phyloP scores from a whole-genome alignment of 2,797 vertebrate genomes.

The Epinephelus coioides region DNA sequence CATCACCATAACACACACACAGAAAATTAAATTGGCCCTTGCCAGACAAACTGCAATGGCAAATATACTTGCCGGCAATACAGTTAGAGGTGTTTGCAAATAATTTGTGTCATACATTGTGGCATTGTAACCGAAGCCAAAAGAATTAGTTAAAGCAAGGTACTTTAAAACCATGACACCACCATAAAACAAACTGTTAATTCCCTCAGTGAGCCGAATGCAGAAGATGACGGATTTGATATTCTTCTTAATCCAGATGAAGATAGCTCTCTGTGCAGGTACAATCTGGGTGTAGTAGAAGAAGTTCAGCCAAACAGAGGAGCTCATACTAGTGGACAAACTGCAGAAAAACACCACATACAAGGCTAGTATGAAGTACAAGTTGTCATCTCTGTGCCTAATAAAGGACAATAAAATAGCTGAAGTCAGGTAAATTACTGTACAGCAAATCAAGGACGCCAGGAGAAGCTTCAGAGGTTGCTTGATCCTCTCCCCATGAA shows the following conservation, averaged over 20 bases:
- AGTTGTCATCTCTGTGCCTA: too few relatives aligned
- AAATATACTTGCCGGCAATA: rapidly evolving
- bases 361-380: rapidly evolving
- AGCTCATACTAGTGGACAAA: constrained; percentile 29
- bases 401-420: background rate
- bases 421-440: constrained; percentile 12
- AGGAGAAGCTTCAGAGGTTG: constrained; percentile 69
- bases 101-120: background rate
- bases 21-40: background rate
- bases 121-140: background rate
- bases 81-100: rapidly evolving
- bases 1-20: constrained; percentile 34
- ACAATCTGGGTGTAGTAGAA: constrained; percentile 74
- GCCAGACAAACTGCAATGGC: rapidly evolving
- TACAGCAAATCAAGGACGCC: constrained; percentile 45
- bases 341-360: rapidly evolving
- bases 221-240: constrained; percentile 62
- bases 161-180: rapidly evolving
- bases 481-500: constrained; percentile 50
- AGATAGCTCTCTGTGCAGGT: constrained; percentile 43
- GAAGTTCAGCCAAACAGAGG: constrained; percentile 67
- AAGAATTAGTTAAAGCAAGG: rapidly evolving
- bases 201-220: constrained; percentile 41
- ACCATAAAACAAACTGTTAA: background rate
- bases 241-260: constrained; percentile 71